Evolutionary conservation across 1,140 invertebrate species (phyloP).

Genomic region (Rhysida immarginata): DNA sequence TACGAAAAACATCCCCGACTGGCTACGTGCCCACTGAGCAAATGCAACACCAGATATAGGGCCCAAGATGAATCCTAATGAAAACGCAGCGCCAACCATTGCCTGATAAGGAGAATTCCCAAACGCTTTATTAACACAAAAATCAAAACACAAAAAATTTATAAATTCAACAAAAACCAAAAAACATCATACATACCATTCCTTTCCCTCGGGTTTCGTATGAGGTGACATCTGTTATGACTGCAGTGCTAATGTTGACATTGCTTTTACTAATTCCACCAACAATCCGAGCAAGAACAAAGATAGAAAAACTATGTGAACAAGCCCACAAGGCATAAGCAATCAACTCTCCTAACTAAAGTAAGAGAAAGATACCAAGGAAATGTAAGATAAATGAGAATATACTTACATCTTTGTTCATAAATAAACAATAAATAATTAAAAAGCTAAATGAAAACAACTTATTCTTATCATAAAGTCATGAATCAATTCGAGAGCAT

Average conservation of each 20-base stretch:
- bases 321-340: conserved; percentile 82
- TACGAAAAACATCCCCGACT: conserved; percentile 54
- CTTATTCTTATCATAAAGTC: too few relatives aligned
- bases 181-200: conserved; percentile 54
- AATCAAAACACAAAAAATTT: too few relatives aligned
- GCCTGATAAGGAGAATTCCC: conserved; percentile 52
- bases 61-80: conserved; percentile 89
- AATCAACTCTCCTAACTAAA: conserved; percentile 56
- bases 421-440: too few relatives aligned
- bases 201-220: conserved; percentile 67
- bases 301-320: conserved; percentile 73
- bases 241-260: conserved; percentile 84
- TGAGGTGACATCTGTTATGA: conserved; percentile 82
- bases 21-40: conserved; percentile 45
- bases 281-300: conserved; percentile 80
- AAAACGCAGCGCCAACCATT: conserved; percentile 90
- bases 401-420: too few relatives aligned
- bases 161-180: too few relatives aligned
- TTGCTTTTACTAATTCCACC: conserved; percentile 95
- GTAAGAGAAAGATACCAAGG: not conserved
- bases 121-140: conserved; percentile 7
- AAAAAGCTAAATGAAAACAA: too few relatives aligned
- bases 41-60: conserved; percentile 88
- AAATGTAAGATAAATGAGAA: too few relatives aligned
- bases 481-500: too few relatives aligned